Evolutionary conservation across 2,888 invertebrate genomes (phyloP).

Genomic region (Andrena trimmerana): DNA sequence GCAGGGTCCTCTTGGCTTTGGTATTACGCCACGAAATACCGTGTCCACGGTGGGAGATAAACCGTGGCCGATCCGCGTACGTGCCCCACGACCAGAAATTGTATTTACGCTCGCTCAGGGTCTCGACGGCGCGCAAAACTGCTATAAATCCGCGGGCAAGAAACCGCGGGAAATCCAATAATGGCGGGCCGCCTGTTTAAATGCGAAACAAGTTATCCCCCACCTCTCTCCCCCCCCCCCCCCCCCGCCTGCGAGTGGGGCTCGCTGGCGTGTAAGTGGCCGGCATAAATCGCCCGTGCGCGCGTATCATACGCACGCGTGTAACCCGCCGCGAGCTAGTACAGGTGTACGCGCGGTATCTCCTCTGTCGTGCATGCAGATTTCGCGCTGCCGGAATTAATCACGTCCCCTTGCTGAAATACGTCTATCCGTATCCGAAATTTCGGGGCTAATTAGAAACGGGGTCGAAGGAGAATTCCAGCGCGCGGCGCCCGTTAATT

Average conservation of each 20-base stretch:
- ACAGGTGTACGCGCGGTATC: constrained; percentile 14
- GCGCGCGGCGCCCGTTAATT: constrained; percentile 44
- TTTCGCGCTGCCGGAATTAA: constrained; percentile 61
- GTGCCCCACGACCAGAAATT: constrained; percentile 31
- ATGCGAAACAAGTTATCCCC: constrained; percentile 44
- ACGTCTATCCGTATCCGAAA: constrained; percentile 48
- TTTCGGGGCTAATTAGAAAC: constrained; percentile 62
- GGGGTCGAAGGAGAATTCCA: neutral
- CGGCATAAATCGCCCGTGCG: constrained; percentile 28
- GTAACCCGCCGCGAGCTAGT: neutral
- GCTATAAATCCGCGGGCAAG: constrained; percentile 46
- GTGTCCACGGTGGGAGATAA: constrained; percentile 20
- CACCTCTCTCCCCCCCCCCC: neutral
- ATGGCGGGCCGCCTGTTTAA: constrained; percentile 40
- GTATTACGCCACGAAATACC: constrained; percentile 27
- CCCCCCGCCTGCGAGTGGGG: neutral
- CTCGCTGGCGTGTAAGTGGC: constrained; percentile 23
- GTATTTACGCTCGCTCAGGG: constrained; percentile 29
- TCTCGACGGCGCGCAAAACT: constrained; percentile 27
- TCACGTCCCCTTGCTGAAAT: constrained; percentile 44
- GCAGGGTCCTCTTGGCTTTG: neutral
- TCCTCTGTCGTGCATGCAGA: constrained; percentile 38
- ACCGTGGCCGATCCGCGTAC: constrained; percentile 7
- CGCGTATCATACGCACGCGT: constrained; percentile 23
- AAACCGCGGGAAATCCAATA: constrained; percentile 51